A percentile compares a stretch with the other conserved stretches of the same genome.
Evolutionary conservation across 1,140 invertebrate species (phyloP).

Genomic region (Drosophila funebris): DNA sequence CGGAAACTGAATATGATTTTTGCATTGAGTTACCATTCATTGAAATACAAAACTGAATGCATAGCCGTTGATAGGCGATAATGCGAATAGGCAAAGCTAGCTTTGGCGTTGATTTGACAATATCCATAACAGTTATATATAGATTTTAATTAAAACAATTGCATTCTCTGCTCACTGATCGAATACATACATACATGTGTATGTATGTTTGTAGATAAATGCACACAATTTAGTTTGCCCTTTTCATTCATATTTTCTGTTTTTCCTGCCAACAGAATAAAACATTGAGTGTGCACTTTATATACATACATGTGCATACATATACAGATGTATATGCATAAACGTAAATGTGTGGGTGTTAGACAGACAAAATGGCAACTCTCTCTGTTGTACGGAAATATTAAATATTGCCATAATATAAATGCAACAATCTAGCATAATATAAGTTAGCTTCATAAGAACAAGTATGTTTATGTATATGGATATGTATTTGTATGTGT

Average conservation of each 20-base stretch:
- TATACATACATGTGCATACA: neutral
- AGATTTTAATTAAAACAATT: neutral
- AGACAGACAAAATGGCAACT: slow-evolving; percentile 25
- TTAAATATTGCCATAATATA: neutral
- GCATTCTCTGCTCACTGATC: neutral
- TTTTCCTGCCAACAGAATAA: slow-evolving; percentile 36
- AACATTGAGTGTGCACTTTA: slow-evolving; percentile 9
- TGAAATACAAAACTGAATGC: neutral
- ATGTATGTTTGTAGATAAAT: slow-evolving; percentile 6
- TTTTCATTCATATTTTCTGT: slow-evolving; percentile 62
- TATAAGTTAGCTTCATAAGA: neutral
- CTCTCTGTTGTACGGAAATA: slow-evolving; percentile 15
- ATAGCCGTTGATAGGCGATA: too few relatives aligned
- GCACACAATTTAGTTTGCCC: neutral
- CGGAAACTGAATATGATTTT: neutral
- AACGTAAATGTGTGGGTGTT: slow-evolving; percentile 43
- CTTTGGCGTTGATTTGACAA: neutral
- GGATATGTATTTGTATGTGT: neutral
- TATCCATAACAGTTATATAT: neutral
- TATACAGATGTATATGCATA: neutral
- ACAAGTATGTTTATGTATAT: neutral
- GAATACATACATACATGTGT: neutral
- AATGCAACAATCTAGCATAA: neutral
- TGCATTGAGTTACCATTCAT: slow-evolving; percentile 16
- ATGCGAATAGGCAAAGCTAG: neutral